A percentile compares a stretch with the other conserved stretches of the same genome.
phyloP scores from a whole-genome alignment of 2,113 vertebrate species.

The Melanostigma gelatinosum region DNA sequence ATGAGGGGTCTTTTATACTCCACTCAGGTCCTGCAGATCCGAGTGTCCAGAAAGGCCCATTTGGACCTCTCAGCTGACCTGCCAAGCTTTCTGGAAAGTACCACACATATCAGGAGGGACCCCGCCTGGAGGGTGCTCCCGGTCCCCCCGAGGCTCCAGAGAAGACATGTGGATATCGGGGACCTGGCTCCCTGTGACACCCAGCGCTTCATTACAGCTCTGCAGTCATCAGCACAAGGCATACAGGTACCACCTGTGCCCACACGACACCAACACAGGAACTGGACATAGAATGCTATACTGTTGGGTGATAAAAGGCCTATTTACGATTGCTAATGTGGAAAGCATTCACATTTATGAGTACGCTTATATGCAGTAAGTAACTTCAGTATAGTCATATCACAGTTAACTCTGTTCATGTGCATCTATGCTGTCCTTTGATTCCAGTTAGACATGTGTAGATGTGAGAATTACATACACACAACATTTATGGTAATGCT shows the following conservation, averaged over 20 bases:
- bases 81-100: conserved; percentile 78
- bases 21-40: conserved; percentile 74
- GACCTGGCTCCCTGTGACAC: conserved; percentile 83
- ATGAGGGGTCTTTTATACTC: not conserved
- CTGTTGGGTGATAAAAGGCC: not conserved
- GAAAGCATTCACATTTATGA: not conserved
- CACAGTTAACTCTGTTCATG: not conserved
- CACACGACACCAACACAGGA: not conserved
- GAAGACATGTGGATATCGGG: conserved; percentile 83
- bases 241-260: conserved; percentile 76
- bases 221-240: conserved; percentile 82
- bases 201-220: conserved; percentile 73
- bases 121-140: conserved; percentile 81
- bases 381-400: not conserved
- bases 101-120: conserved; percentile 72
- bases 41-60: conserved; percentile 79
- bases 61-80: conserved; percentile 80
- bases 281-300: not conserved
- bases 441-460: not conserved
- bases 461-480: not conserved
- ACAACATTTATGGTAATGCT: not conserved
- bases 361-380: not conserved
- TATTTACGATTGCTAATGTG: not conserved
- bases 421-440: not conserved
- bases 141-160: conserved; percentile 78